phyloP scores from a whole-genome alignment of 2,888 invertebrate genomes.

The Sesia bembeciformis region DNA sequence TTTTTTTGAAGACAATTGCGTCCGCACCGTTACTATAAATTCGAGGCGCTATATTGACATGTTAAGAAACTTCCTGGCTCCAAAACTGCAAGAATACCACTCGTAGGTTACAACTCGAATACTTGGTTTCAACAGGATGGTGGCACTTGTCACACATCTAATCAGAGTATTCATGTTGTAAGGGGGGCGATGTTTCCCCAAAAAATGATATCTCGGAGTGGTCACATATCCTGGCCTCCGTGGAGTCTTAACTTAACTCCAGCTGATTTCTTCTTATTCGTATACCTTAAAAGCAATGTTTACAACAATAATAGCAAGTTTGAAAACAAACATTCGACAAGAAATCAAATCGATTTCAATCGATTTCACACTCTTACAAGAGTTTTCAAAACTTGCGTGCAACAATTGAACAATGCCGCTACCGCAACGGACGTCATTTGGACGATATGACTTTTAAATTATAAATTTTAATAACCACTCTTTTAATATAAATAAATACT shows the following conservation, averaged over 20 bases:
- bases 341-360: neutral
- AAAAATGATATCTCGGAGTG: constrained; percentile 15
- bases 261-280: constrained; percentile 15
- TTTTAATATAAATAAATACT: too few relatives aligned
- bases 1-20: constrained; percentile 10
- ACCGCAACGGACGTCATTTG: neutral
- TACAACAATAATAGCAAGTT: constrained; percentile 1
- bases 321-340: neutral
- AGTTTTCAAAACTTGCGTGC: neutral
- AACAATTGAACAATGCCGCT: neutral
- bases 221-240: constrained; percentile 15
- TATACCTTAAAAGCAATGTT: constrained; percentile 17
- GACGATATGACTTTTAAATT: neutral
- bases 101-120: constrained; percentile 13
- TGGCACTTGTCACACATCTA: constrained; percentile 16
- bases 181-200: constrained; percentile 13
- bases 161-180: constrained; percentile 16
- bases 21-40: constrained; percentile 8
- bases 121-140: constrained; percentile 17
- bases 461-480: neutral
- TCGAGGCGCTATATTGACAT: constrained; percentile 7
- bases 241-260: constrained; percentile 14
- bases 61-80: constrained; percentile 3
- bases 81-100: constrained; percentile 2
- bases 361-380: neutral